Percentiles rank a stretch among this genome's conserved stretches.
Conservation (phyloP, 1,140 invertebrate genomes). For the Magallana ariakensis region DNA sequence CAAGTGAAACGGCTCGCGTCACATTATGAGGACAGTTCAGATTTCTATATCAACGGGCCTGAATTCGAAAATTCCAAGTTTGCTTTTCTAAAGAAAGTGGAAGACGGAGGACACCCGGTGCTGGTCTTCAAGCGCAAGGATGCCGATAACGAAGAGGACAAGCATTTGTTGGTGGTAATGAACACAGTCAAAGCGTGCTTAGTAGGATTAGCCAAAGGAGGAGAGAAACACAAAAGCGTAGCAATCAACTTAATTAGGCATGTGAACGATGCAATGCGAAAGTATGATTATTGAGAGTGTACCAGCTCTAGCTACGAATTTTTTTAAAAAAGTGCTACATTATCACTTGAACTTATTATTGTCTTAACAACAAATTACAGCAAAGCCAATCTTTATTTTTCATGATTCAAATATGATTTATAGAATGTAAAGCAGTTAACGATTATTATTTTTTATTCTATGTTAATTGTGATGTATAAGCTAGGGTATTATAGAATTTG, state of each 20-base stretch:
- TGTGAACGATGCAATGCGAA: background rate
- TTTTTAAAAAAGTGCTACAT: background rate
- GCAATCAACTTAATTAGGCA: slow-evolving; percentile 9
- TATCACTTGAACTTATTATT: background rate
- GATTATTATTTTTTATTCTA: background rate
- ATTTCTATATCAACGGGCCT: slow-evolving; percentile 2
- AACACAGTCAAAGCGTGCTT: background rate
- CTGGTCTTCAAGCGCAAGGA: slow-evolving; percentile 13
- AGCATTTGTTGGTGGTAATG: slow-evolving; percentile 22
- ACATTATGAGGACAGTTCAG: slow-evolving; percentile 15
- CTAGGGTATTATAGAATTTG: background rate
- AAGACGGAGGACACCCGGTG: background rate
- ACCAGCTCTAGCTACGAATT: background rate
- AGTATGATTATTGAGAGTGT: background rate
- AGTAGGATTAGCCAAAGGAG: background rate
- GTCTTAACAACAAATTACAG: slow-evolving; percentile 10
- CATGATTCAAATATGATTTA: background rate
- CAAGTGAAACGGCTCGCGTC: slow-evolving; percentile 7
- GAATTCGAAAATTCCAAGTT: slow-evolving; percentile 17
- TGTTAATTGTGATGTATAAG: background rate
- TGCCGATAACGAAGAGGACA: background rate
- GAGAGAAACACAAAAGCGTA: slow-evolving; percentile 2
- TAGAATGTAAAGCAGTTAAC: background rate
- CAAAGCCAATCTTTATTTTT: slow-evolving; percentile 22
- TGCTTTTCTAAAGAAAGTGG: background rate